A percentile compares a stretch with the other conserved stretches of the same genome.
These are phyloP conservation scores for Oreochromis spilurus DNA, from an alignment of 2,113 vertebrate species.

Conservation along the genomic window DNA sequence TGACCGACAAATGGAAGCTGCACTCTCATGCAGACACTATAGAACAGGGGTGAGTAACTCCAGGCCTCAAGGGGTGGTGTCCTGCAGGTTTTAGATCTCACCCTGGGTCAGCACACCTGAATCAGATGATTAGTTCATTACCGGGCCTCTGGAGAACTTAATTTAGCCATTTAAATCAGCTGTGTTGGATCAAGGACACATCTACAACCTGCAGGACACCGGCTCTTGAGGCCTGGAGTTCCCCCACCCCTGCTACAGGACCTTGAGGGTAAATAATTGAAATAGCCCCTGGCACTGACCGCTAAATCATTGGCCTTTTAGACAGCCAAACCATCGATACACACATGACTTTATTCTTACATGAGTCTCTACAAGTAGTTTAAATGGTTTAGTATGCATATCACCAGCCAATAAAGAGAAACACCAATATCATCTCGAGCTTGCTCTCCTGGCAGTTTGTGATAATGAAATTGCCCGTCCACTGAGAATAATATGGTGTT, in stretches of 20 bases:
- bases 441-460: not conserved
- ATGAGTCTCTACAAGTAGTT: not conserved
- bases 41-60: not conserved
- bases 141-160: not conserved
- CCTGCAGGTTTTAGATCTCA: not conserved
- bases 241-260: rapidly evolving
- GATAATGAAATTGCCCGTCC: not conserved
- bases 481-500: not conserved
- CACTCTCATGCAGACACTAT: rapidly evolving
- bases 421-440: not conserved
- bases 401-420: not conserved
- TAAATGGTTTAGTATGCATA: not conserved
- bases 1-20: not conserved
- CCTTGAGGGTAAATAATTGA: not conserved
- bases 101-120: not conserved
- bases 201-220: not conserved
- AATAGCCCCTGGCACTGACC: not conserved
- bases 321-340: not conserved
- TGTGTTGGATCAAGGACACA: not conserved
- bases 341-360: not conserved
- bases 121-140: not conserved
- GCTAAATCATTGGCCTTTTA: not conserved
- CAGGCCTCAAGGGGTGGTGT: not conserved
- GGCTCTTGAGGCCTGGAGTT: rapidly evolving
- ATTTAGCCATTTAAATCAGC: not conserved